A percentile compares a stretch with the other conserved stretches of the same genome.
These are phyloP conservation scores for Hippocampus comes DNA, from an alignment of 2,113 vertebrate species.

Conservation along the genomic window DNA sequence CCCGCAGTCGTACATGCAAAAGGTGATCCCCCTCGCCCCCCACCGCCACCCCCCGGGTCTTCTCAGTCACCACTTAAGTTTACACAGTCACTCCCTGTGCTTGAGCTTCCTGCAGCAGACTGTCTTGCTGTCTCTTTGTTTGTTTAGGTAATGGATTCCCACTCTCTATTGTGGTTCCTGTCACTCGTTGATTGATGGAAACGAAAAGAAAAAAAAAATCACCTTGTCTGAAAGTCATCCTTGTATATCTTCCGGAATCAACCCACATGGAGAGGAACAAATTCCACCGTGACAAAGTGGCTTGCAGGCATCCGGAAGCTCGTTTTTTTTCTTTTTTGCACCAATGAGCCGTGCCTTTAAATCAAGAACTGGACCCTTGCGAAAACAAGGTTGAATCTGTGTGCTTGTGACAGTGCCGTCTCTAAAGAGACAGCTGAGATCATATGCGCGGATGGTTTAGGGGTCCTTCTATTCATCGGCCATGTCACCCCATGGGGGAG, in stretches of 20 bases:
- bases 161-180: slow-evolving; percentile 67
- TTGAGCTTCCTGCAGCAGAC: slow-evolving; percentile 53
- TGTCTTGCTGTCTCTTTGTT: slow-evolving; percentile 67
- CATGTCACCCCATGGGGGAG: slow-evolving; percentile 74
- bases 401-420: slow-evolving; percentile 54
- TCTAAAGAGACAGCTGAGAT: slow-evolving; percentile 54
- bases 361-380: slow-evolving; percentile 47
- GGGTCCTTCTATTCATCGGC: slow-evolving; percentile 69
- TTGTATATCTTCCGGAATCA: slow-evolving; percentile 27
- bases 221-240: slow-evolving; percentile 48
- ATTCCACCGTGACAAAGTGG: slow-evolving; percentile 53
- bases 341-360: slow-evolving; percentile 51
- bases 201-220: slow-evolving; percentile 40
- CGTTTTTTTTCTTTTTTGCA: slow-evolving; percentile 37
- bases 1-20: neutral
- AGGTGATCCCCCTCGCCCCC: slow-evolving; percentile 16
- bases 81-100: slow-evolving; percentile 39
- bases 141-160: slow-evolving; percentile 71
- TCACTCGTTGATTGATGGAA: slow-evolving; percentile 65
- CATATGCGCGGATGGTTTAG: slow-evolving; percentile 67
- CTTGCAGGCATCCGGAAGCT: slow-evolving; percentile 60
- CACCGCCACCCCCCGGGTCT: slow-evolving; percentile 26
- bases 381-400: slow-evolving; percentile 60
- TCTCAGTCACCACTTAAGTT: slow-evolving; percentile 61
- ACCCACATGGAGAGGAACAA: slow-evolving; percentile 41